Evolutionary conservation across 2,113 vertebrate genomes (phyloP).

Genomic region (Abramis brama): DNA sequence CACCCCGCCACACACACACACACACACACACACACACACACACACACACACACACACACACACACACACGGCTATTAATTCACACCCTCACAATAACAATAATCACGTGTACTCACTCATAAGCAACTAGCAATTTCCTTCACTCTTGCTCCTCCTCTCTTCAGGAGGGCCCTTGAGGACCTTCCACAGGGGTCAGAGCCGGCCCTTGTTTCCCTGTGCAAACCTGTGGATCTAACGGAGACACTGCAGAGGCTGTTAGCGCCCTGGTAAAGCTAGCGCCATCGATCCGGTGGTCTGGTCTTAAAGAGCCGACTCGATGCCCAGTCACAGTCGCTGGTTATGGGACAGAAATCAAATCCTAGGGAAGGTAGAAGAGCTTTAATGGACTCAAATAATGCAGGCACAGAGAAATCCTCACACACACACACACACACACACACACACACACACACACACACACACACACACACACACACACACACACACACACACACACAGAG

Average conservation of each 20-base stretch:
- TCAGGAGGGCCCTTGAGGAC: conserved; percentile 2
- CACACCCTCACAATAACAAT: conserved; percentile 23
- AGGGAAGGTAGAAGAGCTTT: conserved; percentile 43
- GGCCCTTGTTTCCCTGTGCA: conserved; percentile 14
- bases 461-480: conserved; percentile 3
- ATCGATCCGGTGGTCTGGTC: conserved; percentile 51
- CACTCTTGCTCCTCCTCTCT: not conserved
- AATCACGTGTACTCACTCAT: conserved; percentile 28
- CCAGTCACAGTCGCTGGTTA: conserved; percentile 58
- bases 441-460: conserved; percentile 41
- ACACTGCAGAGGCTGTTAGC: conserved; percentile 40
- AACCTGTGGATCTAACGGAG: conserved; percentile 24
- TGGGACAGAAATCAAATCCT: conserved; percentile 54
- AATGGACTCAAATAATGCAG: conserved; percentile 60
- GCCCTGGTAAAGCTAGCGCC: conserved; percentile 45
- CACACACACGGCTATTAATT: not conserved
- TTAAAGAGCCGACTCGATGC: conserved; percentile 60
- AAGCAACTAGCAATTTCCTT: conserved; percentile 15
- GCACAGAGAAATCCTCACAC: conserved; percentile 29
- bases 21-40: conserved; percentile 1
- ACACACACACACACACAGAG: not conserved
- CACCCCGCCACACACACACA: conserved; percentile 31
- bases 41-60: not conserved
- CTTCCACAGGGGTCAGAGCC: conserved; percentile 8
- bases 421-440: conserved; percentile 8